These are phyloP conservation scores for Calidris pygmaea DNA, from an alignment of 2,113 vertebrate genomes.

Conservation along the genomic window DNA sequence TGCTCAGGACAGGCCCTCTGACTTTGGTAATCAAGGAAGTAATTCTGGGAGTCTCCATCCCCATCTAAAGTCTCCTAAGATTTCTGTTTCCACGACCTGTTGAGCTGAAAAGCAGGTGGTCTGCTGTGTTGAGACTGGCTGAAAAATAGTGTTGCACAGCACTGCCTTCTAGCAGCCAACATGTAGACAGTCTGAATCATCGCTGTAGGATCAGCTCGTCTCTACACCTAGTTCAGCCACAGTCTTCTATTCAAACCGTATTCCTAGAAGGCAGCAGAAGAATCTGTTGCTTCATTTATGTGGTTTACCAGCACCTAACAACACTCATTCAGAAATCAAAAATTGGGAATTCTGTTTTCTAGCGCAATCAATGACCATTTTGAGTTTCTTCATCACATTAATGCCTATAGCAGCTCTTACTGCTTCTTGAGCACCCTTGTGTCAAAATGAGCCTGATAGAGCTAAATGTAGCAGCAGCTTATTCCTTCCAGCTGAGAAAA, in stretches of 20 bases:
- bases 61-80: not conserved
- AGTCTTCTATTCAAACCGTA: not conserved
- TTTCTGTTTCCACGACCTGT: not conserved
- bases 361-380: not conserved
- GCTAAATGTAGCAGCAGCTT: not conserved
- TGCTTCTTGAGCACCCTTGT: not conserved
- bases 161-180: rapidly evolving
- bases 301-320: not conserved
- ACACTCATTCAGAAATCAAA: not conserved
- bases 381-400: not conserved
- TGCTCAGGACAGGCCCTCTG: not conserved
- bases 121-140: not conserved
- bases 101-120: not conserved
- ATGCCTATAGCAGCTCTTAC: not conserved
- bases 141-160: not conserved
- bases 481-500: not conserved
- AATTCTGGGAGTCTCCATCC: not conserved
- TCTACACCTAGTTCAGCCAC: not conserved
- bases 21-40: not conserved
- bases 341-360: not conserved
- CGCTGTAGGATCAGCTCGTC: not conserved
- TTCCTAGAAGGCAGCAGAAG: not conserved
- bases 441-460: not conserved
- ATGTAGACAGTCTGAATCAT: not conserved
- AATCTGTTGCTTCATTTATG: not conserved